A percentile compares a stretch with the other conserved stretches of the same genome.
Evolutionary conservation across 2,888 invertebrate genomes (phyloP).

Genomic region (Melieria picta): DNA sequence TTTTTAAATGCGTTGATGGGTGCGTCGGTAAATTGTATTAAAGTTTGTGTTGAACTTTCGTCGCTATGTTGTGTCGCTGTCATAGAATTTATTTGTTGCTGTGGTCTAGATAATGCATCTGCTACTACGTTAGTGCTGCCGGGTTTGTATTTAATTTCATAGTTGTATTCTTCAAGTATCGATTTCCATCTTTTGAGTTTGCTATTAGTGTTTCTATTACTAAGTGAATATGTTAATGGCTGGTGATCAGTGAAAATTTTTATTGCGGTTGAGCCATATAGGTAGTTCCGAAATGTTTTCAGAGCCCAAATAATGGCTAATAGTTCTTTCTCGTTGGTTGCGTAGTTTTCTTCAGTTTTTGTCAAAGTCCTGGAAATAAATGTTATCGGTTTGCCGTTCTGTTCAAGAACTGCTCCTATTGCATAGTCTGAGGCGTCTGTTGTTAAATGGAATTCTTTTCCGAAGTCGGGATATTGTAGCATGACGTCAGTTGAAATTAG

Average conservation of each 20-base stretch:
- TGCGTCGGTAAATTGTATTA: conserved; percentile 10
- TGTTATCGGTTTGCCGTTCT: neutral
- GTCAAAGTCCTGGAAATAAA: neutral
- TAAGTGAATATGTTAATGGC: conserved; percentile 18
- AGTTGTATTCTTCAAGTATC: conserved; percentile 10
- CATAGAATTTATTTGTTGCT: conserved; percentile 7
- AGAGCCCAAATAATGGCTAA: conserved; percentile 13
- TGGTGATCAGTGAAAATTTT: conserved; percentile 25
- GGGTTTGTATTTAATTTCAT: conserved; percentile 15
- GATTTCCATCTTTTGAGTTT: conserved; percentile 17
- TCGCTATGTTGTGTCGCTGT: conserved; percentile 18
- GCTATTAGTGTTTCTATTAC: conserved; percentile 21
- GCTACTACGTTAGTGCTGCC: conserved; percentile 12
- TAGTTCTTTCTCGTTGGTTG: conserved; percentile 11
- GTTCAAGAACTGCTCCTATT: conserved; percentile 6
- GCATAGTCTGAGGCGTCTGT: neutral
- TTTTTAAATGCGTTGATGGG: conserved; percentile 32
- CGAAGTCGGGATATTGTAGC: neutral
- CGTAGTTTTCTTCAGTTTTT: conserved; percentile 10
- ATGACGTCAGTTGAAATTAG: neutral
- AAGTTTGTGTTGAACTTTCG: conserved; percentile 28
- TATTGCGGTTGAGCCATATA: conserved; percentile 4
- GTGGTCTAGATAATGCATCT: neutral
- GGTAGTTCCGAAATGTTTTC: conserved; percentile 6
- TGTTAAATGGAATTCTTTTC: conserved; percentile 2